Conservation (phyloP, 2,113 vertebrate species). For the Sprattus sprattus region DNA sequence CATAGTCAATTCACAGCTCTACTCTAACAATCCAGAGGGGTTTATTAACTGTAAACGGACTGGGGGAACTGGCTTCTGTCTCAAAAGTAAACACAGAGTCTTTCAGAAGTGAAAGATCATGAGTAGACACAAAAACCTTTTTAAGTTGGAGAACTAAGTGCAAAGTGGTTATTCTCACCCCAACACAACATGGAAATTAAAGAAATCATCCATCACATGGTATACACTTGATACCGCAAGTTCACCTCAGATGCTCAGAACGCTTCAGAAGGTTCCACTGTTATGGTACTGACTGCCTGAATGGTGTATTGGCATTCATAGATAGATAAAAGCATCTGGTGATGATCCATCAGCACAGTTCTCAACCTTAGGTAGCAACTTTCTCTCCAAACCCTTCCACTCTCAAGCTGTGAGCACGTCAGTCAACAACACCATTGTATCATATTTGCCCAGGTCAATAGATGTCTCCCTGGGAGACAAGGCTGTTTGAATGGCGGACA, state of each 20-base stretch:
- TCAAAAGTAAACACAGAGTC: conserved; percentile 5
- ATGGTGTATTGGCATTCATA: not conserved
- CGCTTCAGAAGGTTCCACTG: not conserved
- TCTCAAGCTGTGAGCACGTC: conserved; percentile 44
- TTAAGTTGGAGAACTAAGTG: not conserved
- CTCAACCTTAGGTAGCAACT: not conserved
- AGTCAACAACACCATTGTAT: conserved; percentile 54
- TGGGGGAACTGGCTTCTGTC: not conserved
- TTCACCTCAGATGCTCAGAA: not conserved
- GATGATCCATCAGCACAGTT: not conserved
- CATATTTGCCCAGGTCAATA: conserved; percentile 56
- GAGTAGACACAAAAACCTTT: not conserved
- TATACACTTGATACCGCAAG: not conserved
- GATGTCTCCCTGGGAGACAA: conserved; percentile 45
- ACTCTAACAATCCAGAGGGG: not conserved
- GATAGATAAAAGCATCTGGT: not conserved
- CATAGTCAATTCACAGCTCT: not conserved
- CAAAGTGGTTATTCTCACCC: not conserved
- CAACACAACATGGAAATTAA: not conserved
- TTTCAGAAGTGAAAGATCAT: not conserved
- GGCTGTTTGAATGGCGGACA: conserved; percentile 53
- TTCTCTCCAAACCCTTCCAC: conserved; percentile 1
- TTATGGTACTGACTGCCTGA: not conserved
- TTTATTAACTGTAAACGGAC: not conserved
- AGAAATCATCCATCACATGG: not conserved